Evolutionary conservation across 2,888 invertebrate species (phyloP), one percentile per base, ranked within the genome.

Genomic region (Microdon myrmicae): DNA sequence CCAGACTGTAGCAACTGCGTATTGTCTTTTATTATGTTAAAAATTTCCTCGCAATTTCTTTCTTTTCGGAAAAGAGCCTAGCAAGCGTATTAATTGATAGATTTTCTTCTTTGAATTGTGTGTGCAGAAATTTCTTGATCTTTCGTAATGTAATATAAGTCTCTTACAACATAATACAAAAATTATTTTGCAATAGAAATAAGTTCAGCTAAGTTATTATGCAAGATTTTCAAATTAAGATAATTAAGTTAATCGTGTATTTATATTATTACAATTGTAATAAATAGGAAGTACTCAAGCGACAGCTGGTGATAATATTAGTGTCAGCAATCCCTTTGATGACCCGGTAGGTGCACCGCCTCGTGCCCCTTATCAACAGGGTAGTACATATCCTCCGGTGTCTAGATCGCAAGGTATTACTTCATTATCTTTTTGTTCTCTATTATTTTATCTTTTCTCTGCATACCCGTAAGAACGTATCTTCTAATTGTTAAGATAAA

Each of bases 281-380:
- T 58, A 58, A 64, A 64, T 70, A 71, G 71, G 71, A 70, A 71
- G 68, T 75, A 75, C 74, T 73, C 76, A 74, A 74, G 71, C 69
- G 67, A 72, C 74, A 71, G 82, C 82, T 75, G 81, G 81, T 76
- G 90, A 90, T 86, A 90, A 90, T 83, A 87, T 90, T 79, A 90
- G 85, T 85, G 90, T 90, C 81, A 90, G 89, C 81, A 90, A 90
- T 84, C 91, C 90, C 72, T 90, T 91, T 84, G 90, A 90, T 82
- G 91, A 90, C 84, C 83, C 84, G 69, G 79, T 80, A 71, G 75
- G 75, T 71, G 74, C 70, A 66, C 56, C 64, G 49, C 69, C 70
- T 69, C 67, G 68, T 68, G 64, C 64, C 71, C 75, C 77, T 71
- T 78, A 77, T 75, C 77, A 76, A 69, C 72, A 71, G 67, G 74